Evolutionary conservation across 1,140 invertebrate genomes (phyloP), one percentile per base, ranked within the genome.

Genomic region (Camponotus vicinus): DNA sequence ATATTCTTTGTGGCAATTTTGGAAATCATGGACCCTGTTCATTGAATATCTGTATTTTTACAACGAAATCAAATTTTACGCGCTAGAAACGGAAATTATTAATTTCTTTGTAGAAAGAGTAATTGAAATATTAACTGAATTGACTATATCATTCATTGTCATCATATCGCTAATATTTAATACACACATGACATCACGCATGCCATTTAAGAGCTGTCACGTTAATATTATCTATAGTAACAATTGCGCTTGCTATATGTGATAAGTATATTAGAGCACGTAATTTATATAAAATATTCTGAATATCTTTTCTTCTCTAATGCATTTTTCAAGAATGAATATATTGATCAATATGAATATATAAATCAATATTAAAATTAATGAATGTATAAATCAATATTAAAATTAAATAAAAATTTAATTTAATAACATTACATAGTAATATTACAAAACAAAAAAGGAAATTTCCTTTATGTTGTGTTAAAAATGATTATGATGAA

Each of bases 1-100:
- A 83, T 27, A 13, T 45, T 59, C 55, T 73, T 42, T 18, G 21
- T 21, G 21, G 0, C 45, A 13, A 34, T 82, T 21, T 37, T 45
- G 8, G n/a, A 57, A 73, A 27, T 71, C 59, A 45, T 45, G 9
- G 27, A 27, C 42, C 27, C 27, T 27, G 57, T 45, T 27, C n/a
- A 34, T 61, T 55, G 21, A n/a, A n/a, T 4, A 8, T 52, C 45
- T 11, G 18, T 34, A 78, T 63, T 71, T 82, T 83, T 42, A 1
- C 5, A 4, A 13, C 9, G 15, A 59, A 37, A 42, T 2, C 27
- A n/a, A 18, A 45, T 61, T 45, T 45, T 73, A 9, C 15, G 21
- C 55, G 69, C 69, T 73, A 57, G 79, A 83, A 83, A 83, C 79
- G 55, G 40, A 75, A 83, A 70, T 21, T 6, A 42, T 18, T n/a